phyloP scores from a whole-genome alignment of 1,140 invertebrate genomes.

The Gryon sp. region DNA sequence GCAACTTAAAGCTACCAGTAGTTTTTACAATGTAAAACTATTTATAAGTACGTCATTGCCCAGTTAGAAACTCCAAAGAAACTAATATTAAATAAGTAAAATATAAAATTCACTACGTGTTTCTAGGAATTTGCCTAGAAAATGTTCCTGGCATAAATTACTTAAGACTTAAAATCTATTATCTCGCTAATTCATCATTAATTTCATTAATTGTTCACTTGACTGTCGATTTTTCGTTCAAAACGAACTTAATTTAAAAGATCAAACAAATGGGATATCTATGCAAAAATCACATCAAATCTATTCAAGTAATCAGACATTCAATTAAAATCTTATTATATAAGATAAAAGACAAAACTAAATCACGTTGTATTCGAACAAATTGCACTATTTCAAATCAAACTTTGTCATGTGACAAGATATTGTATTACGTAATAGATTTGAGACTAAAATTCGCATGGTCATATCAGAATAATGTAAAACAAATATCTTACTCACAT shows the following conservation, averaged over 20 bases:
- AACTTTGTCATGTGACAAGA: too few species aligned
- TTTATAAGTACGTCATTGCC: constrained; percentile 36
- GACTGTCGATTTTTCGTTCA: constrained; percentile 4
- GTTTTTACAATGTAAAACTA: constrained; percentile 9
- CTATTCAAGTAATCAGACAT: too few species aligned
- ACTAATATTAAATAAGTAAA: not conserved
- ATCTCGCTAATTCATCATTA: not conserved
- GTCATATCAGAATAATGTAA: too few species aligned
- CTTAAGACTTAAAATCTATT: too few species aligned
- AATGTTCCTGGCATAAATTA: too few species aligned
- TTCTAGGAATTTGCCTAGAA: too few species aligned
- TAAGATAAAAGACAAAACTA: too few species aligned
- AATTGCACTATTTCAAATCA: constrained; percentile 1
- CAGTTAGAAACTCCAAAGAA: not conserved
- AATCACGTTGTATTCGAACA: not conserved
- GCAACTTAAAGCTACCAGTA: constrained; percentile 33
- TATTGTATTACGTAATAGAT: too few species aligned
- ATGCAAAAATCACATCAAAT: not conserved
- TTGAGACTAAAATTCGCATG: too few species aligned
- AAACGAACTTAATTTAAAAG: not conserved
- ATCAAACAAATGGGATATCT: not conserved
- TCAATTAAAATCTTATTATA: too few species aligned
- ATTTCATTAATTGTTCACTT: not conserved
- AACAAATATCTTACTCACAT: not conserved
- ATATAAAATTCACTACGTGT: too few species aligned